Evolutionary conservation across 2,888 invertebrate species (phyloP).

Genomic region (Andricus quercusramuli): DNA sequence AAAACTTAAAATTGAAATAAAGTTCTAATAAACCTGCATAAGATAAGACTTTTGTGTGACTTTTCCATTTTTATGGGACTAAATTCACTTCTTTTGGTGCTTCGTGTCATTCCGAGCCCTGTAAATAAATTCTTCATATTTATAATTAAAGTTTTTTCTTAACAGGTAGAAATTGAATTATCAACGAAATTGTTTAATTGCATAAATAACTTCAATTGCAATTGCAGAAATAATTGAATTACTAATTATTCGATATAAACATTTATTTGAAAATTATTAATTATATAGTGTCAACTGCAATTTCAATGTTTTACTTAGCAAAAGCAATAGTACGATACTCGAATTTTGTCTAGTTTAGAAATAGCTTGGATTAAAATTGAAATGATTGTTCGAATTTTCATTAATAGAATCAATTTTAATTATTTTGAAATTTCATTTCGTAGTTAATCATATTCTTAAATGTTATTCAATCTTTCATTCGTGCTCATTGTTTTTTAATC

Average conservation of each 20-base stretch:
- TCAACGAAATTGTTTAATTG: background rate
- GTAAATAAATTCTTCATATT: background rate
- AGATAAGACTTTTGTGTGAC: background rate
- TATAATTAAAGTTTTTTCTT: background rate
- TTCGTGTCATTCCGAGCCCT: background rate
- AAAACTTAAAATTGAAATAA: too few species aligned
- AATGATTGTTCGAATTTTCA: too few species aligned
- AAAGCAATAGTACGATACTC: background rate
- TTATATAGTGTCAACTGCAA: constrained; percentile 1
- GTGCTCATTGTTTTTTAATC: background rate
- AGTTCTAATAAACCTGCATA: too few species aligned
- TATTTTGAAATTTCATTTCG: too few species aligned
- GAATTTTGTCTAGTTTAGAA: too few species aligned
- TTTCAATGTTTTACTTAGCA: constrained; percentile 13
- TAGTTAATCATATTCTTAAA: too few species aligned
- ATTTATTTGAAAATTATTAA: background rate
- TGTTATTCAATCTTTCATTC: background rate
- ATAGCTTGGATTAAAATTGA: too few species aligned
- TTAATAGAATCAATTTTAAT: too few species aligned
- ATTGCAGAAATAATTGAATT: background rate
- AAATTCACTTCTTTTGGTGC: background rate
- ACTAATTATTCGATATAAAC: background rate
- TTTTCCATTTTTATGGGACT: background rate
- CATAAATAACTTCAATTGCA: background rate
- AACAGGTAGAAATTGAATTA: background rate